Conservation (phyloP, 2,888 invertebrate genomes). For the Dryococelus australis region DNA sequence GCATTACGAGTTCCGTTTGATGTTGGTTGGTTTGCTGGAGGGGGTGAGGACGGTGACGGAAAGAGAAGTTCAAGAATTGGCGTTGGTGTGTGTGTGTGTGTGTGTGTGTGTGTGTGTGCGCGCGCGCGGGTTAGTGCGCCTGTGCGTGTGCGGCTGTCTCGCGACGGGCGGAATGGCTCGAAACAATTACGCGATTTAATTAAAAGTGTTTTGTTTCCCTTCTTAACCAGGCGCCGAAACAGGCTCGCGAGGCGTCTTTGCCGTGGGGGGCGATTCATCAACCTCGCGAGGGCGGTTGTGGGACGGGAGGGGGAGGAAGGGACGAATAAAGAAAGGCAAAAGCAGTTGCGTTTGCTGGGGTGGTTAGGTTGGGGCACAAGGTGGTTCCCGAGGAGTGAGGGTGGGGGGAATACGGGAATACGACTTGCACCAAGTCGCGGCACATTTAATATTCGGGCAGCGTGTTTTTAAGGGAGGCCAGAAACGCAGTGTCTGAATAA, state of each 20-base stretch:
- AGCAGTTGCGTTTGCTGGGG: neutral
- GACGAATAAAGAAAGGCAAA: constrained; percentile 2
- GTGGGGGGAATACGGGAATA: neutral
- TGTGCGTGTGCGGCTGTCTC: neutral
- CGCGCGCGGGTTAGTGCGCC: too few species aligned
- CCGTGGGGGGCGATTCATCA: constrained; percentile 8
- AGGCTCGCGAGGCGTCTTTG: neutral
- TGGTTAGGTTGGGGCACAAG: too few species aligned
- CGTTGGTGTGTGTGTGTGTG: too few species aligned
- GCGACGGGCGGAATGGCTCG: constrained; percentile 54
- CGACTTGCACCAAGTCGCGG: too few species aligned
- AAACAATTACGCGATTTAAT: constrained; percentile 63
- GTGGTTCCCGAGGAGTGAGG: neutral
- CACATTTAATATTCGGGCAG: too few species aligned
- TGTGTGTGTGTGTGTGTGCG: too few species aligned
- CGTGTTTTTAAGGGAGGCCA: too few species aligned
- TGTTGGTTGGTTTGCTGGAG: too few species aligned
- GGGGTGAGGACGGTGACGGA: too few species aligned
- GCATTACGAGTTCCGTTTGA: too few species aligned
- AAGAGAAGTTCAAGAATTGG: too few species aligned
- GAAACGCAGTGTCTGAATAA: too few species aligned
- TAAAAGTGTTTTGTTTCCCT: constrained; percentile 55
- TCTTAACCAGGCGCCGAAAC: neutral
- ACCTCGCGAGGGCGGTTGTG: neutral
- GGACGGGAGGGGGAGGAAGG: neutral